Percentiles rank a stretch among this genome's conserved stretches.
phyloP scores from a whole-genome alignment of 2,113 vertebrate species.

The Rhea americana region DNA sequence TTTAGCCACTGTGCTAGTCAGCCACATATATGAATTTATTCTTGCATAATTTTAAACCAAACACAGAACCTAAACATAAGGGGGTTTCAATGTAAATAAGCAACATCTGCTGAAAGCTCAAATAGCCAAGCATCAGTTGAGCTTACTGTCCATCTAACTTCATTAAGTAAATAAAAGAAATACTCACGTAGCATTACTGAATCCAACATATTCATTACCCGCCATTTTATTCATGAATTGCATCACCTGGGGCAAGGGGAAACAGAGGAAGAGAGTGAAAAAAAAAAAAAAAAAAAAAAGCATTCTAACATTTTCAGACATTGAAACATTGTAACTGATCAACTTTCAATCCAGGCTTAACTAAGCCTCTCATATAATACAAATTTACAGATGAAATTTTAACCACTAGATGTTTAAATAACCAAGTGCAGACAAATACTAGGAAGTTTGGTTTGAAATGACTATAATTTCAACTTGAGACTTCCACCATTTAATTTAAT shows the following conservation, averaged over 20 bases:
- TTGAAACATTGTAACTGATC: neutral
- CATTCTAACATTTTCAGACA: neutral
- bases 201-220: conserved; percentile 97
- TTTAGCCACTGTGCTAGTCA: neutral
- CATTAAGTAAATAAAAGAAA: neutral
- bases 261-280: neutral
- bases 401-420: neutral
- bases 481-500: neutral
- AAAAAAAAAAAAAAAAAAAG: neutral
- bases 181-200: conserved; percentile 99
- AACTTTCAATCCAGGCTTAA: neutral
- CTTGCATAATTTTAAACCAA: neutral
- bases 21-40: neutral
- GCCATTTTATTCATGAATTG: conserved; percentile 99
- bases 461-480: neutral
- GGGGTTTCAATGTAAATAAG: neutral
- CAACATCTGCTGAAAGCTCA: neutral
- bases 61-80: neutral
- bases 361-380: neutral
- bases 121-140: neutral
- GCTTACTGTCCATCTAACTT: neutral
- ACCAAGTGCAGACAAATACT: neutral
- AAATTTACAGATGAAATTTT: neutral
- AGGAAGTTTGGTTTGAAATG: neutral
- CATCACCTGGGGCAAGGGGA: conserved; percentile 84